phyloP scores from a whole-genome alignment of 2,888 invertebrate genomes.

The Lasioglossum vierecki region DNA sequence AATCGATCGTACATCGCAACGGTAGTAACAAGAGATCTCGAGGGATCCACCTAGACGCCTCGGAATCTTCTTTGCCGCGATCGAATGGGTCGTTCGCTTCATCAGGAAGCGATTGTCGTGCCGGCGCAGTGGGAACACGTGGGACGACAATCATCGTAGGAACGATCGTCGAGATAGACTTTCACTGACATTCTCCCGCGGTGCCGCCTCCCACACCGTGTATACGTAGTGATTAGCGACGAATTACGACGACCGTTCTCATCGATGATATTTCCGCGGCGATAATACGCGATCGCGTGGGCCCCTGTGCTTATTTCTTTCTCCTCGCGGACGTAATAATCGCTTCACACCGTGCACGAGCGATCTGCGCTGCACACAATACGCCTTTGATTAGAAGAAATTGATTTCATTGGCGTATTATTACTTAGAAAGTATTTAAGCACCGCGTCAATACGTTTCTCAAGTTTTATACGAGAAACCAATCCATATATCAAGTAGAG shows the following conservation, averaged over 20 bases:
- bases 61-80: constrained; percentile 47
- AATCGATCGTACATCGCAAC: constrained; percentile 14
- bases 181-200: constrained; percentile 76
- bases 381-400: not conserved
- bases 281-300: constrained; percentile 62
- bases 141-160: constrained; percentile 71
- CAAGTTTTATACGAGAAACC: not conserved
- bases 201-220: constrained; percentile 71
- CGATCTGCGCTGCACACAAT: not conserved
- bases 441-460: not conserved
- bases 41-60: constrained; percentile 31
- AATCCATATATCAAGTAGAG: not conserved
- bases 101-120: constrained; percentile 73
- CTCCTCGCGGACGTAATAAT: not conserved
- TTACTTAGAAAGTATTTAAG: not conserved
- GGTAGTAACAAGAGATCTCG: constrained; percentile 27
- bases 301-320: constrained; percentile 37
- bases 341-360: constrained; percentile 24
- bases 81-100: constrained; percentile 68
- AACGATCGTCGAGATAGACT: constrained; percentile 72
- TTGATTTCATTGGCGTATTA: not conserved
- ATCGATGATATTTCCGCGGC: constrained; percentile 64
- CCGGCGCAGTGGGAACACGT: constrained; percentile 61
- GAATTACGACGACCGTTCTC: constrained; percentile 75
- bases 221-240: constrained; percentile 72